Base-by-base conservation (phyloP, 2,113 vertebrate species). In the Loxodonta africana region DNA sequence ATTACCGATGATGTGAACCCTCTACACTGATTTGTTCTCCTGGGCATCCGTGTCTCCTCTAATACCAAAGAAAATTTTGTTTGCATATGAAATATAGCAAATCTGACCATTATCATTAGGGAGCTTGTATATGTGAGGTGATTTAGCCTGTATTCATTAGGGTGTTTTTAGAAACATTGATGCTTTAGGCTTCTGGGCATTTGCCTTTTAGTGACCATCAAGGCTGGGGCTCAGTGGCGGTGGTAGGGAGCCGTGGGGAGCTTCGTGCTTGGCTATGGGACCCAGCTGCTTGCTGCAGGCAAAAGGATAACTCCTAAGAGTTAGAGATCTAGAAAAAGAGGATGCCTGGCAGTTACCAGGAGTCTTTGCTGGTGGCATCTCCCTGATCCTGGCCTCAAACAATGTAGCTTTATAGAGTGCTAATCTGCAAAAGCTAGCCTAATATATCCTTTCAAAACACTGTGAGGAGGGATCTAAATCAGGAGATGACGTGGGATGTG, bases 51-150 rank as follows among this genome's bases (percentile, higher is more conserved):
- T 88, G 92, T 94, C n/a, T 84, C 53, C 21, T 21, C 21, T 89
- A 67, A 60, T 21, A 37, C 30, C 83, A 91, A 62, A 95, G 88
- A 90, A 81, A 93, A 85, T 60, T 90, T 88, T 93, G 25, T 90
- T 95, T 76, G 28, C 30, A 8, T 78, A 78, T 74, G 88, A 93
- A 90, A 88, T 46, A 46, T 1, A 73, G 17, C 33, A 62, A 60
- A 51, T 80, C 30, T 57, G 14, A 8, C 69, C 6, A 20, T 67
- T 62, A 60, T 87, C 57, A 25, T 65, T 46, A 44, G 62, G 82
- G 26, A 92, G 30, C 23, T 26, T 9, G 2, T 23, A 25, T 57
- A 25, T 18, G 6, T 37, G 17, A 25, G n/a, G 26, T 33, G 48
- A 69, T 90, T 82, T 69, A 41, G 76, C n/a, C 30, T 30, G 0